Percentiles rank a stretch among this genome's conserved stretches.
Evolutionary conservation across 2,888 invertebrate genomes (phyloP).

Genomic region (Epirrhoe tristata): DNA sequence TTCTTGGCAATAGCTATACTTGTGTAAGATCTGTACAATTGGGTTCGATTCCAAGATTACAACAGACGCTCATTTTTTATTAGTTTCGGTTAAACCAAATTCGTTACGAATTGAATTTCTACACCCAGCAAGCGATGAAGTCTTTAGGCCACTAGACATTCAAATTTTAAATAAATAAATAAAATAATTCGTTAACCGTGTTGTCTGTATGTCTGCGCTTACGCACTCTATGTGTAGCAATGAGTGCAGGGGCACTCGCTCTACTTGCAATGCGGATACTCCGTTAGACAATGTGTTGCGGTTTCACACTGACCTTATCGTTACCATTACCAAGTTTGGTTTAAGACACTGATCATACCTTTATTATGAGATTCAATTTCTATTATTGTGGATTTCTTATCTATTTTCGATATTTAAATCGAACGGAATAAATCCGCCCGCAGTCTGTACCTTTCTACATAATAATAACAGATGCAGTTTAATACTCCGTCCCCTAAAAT

Average conservation of each 20-base stretch:
- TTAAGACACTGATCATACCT: background rate
- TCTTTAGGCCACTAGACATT: background rate
- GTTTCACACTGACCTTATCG: constrained; percentile 33
- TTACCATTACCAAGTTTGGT: constrained; percentile 22
- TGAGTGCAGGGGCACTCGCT: constrained; percentile 23
- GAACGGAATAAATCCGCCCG: background rate
- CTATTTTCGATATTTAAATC: background rate
- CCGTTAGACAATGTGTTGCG: constrained; percentile 39
- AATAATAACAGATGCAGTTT: background rate
- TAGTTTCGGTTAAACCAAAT: background rate
- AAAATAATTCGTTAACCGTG: background rate
- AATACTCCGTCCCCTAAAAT: background rate
- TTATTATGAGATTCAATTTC: background rate
- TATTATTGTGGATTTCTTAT: background rate
- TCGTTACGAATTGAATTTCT: background rate
- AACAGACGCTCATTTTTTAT: background rate
- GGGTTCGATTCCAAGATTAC: background rate
- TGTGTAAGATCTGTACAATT: background rate
- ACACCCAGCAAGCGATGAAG: no score
- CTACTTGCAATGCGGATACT: constrained; percentile 32
- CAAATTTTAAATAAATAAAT: no score
- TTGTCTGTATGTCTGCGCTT: background rate
- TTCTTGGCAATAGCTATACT: background rate
- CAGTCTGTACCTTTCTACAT: no score
- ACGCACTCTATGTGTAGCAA: background rate